Percentiles rank a stretch among this genome's conserved stretches.
These are phyloP conservation scores for Lepidonotus clava DNA, from an alignment of 2,888 invertebrate species.

Conservation along the genomic window DNA sequence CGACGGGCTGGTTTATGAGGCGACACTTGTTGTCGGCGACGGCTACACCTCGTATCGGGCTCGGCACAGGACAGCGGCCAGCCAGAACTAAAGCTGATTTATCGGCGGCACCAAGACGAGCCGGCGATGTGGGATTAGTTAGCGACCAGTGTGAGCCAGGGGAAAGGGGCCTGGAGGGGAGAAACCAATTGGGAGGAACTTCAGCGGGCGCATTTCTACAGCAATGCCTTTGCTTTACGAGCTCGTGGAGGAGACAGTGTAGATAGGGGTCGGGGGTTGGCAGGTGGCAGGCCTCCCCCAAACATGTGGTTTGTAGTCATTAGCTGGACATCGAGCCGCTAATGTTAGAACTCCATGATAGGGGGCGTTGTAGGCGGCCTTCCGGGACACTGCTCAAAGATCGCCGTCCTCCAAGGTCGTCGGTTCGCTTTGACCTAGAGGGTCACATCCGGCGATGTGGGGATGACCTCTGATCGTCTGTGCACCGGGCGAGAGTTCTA, in stretches of 20 bases:
- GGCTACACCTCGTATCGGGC: not conserved
- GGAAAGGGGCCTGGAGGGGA: too few relatives aligned
- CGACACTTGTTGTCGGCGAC: not conserved
- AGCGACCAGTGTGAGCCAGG: too few relatives aligned
- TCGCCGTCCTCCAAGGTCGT: not conserved
- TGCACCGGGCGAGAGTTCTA: not conserved
- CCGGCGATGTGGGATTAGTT: not conserved
- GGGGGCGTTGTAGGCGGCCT: not conserved
- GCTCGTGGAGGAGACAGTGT: too few relatives aligned
- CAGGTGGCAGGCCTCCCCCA: not conserved
- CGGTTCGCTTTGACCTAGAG: not conserved
- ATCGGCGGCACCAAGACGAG: not conserved
- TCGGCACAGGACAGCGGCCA: not conserved
- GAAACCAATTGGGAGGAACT: not conserved
- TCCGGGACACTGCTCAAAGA: conserved; percentile 8
- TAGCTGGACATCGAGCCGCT: not conserved
- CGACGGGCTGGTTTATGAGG: conserved; percentile 1
- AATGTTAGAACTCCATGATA: not conserved
- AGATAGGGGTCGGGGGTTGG: not conserved
- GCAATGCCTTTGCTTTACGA: too few relatives aligned
- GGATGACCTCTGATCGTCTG: not conserved
- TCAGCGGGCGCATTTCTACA: too few relatives aligned
- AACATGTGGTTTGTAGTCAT: not conserved
- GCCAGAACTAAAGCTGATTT: conserved; percentile 9
- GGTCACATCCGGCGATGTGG: too few relatives aligned